phyloP scores from a whole-genome alignment of 1,140 invertebrate genomes.

The Lordiphosa collinella region DNA sequence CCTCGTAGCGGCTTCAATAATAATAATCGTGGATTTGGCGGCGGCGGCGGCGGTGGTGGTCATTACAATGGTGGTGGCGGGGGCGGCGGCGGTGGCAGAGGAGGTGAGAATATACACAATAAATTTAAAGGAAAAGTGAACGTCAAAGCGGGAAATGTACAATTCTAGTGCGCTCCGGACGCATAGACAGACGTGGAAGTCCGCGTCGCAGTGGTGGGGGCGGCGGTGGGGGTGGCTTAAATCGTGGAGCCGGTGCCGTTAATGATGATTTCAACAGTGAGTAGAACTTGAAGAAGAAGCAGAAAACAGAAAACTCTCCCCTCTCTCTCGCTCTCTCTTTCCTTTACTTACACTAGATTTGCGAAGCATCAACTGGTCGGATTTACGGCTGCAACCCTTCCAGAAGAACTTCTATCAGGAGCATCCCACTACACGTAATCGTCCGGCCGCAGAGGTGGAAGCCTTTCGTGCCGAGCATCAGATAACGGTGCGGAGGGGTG shows the following conservation, averaged over 20 bases:
- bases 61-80: constrained; percentile 73
- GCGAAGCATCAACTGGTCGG: too few relatives aligned
- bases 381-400: constrained; percentile 86
- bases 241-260: constrained; percentile 52
- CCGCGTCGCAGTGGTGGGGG: constrained; percentile 61
- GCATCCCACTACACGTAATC: constrained; percentile 84
- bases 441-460: constrained; percentile 89
- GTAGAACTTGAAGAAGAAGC: too few relatives aligned
- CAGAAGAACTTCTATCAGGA: constrained; percentile 97
- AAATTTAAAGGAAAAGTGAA: too few relatives aligned
- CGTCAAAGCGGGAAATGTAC: too few relatives aligned
- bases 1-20: too few relatives aligned
- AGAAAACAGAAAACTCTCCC: not conserved
- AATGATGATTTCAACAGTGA: constrained; percentile 39
- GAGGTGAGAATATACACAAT: too few relatives aligned
- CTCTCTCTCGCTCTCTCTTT: constrained; percentile 65
- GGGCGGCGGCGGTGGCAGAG: constrained; percentile 65
- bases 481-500: constrained; percentile 88
- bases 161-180: too few relatives aligned
- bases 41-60: constrained; percentile 69
- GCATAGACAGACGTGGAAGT: constrained; percentile 30
- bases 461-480: constrained; percentile 87
- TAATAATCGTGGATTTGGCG: constrained; percentile 60
- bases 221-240: constrained; percentile 66
- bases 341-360: constrained; percentile 67